phyloP scores from a whole-genome alignment of 1,140 invertebrate species.

The Euborellia annulipes region DNA sequence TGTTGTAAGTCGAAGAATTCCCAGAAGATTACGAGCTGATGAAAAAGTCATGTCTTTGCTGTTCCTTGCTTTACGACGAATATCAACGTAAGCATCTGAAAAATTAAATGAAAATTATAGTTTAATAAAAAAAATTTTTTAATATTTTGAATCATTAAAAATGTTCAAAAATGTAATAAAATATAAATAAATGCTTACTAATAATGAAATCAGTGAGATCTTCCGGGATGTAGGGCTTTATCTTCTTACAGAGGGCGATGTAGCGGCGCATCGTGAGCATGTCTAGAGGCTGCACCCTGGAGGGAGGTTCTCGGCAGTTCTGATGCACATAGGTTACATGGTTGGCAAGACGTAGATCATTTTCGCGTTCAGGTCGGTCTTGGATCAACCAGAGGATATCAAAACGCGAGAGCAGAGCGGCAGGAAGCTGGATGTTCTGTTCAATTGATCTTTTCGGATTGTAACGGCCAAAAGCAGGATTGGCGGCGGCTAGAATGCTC shows the following conservation, averaged over 20 bases:
- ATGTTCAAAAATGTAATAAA: constrained; percentile 7
- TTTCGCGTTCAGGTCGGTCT: constrained; percentile 83
- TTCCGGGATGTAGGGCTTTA: constrained; percentile 72
- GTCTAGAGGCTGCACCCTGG: constrained; percentile 56
- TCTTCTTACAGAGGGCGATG: constrained; percentile 79
- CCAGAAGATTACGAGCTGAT: constrained; percentile 84
- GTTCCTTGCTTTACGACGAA: constrained; percentile 82
- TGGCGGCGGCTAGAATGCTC: constrained; percentile 94
- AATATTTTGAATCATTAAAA: constrained; percentile 5
- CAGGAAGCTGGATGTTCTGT: constrained; percentile 95
- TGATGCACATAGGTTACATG: constrained; percentile 98
- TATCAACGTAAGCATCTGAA: constrained; percentile 74
- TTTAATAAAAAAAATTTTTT: not conserved
- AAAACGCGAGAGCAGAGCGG: constrained; percentile 94
- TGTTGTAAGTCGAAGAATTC: constrained; percentile 83
- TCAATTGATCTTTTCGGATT: constrained; percentile 90
- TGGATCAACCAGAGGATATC: constrained; percentile 96
- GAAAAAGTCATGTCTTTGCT: constrained; percentile 86
- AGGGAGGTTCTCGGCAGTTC: constrained; percentile 72
- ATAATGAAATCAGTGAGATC: constrained; percentile 83
- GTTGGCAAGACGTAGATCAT: constrained; percentile 82
- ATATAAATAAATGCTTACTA: constrained; percentile 32
- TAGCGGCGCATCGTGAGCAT: constrained; percentile 93
- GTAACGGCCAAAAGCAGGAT: constrained; percentile 92
- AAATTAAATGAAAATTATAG: constrained; percentile 10